A percentile compares a stretch with the other conserved stretches of the same genome.
Evolutionary conservation across 2,888 invertebrate genomes (phyloP).

Genomic region (Clivina fossor): DNA sequence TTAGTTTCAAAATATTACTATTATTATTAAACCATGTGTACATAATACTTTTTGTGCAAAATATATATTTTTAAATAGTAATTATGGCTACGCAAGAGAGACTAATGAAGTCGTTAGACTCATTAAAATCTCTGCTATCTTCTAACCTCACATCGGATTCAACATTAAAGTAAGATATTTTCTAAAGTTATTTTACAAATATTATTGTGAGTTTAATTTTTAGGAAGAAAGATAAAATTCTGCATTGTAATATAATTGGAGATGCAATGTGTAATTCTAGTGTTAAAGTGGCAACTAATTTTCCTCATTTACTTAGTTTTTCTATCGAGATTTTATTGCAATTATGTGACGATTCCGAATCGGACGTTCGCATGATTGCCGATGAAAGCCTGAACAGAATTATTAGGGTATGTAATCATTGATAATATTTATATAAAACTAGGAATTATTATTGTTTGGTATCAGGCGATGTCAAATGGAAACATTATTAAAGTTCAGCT

Average conservation of each 20-base stretch:
- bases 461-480: constrained; percentile 62
- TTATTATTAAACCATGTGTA: constrained; percentile 21
- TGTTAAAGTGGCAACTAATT: constrained; percentile 63
- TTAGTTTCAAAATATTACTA: too few relatives aligned
- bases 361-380: constrained; percentile 76
- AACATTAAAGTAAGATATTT: constrained; percentile 36
- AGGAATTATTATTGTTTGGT: constrained; percentile 33
- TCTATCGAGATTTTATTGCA: constrained; percentile 71
- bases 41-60: constrained; percentile 23
- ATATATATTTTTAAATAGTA: constrained; percentile 5
- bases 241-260: constrained; percentile 70
- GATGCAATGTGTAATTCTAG: constrained; percentile 69
- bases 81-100: constrained; percentile 53
- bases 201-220: too few relatives aligned
- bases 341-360: constrained; percentile 75
- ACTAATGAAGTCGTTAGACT: constrained; percentile 51
- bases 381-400: constrained; percentile 81
- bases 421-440: constrained; percentile 16
- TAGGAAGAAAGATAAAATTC: constrained; percentile 76
- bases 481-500: constrained; percentile 74
- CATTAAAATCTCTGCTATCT: constrained; percentile 44
- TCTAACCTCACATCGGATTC: constrained; percentile 42
- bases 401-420: constrained; percentile 61
- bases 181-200: not conserved
- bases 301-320: constrained; percentile 66